phyloP scores from a whole-genome alignment of 2,888 invertebrate species.

The Tiphia femorata region DNA sequence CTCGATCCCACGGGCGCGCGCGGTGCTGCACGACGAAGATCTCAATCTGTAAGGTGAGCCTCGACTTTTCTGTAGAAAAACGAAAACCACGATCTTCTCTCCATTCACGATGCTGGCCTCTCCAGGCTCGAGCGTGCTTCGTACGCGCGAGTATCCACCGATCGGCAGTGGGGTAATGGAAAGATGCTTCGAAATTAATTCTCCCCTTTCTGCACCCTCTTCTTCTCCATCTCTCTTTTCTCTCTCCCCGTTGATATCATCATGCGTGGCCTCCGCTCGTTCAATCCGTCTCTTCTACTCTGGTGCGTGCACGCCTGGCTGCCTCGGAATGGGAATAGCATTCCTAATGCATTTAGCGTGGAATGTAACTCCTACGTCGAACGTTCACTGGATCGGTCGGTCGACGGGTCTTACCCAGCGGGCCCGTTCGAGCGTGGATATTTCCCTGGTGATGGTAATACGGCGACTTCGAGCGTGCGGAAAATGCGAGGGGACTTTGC shows the following conservation, averaged over 20 bases:
- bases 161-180: constrained; percentile 22
- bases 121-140: too few relatives aligned
- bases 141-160: neutral
- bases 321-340: constrained; percentile 37
- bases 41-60: too few relatives aligned
- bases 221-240: neutral
- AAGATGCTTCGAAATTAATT: constrained; percentile 28
- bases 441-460: constrained; percentile 10
- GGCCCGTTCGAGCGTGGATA: constrained; percentile 7
- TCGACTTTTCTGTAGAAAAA: too few relatives aligned
- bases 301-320: constrained; percentile 5
- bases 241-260: too few relatives aligned
- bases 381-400: constrained; percentile 33
- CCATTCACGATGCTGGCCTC: too few relatives aligned
- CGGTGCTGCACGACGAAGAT: too few relatives aligned
- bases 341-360: constrained; percentile 54
- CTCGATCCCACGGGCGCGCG: too few relatives aligned
- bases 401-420: neutral
- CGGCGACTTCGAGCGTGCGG: constrained; percentile 1
- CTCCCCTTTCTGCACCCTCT: neutral
- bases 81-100: too few relatives aligned
- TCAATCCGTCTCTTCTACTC: too few relatives aligned
- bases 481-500: too few relatives aligned
- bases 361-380: constrained; percentile 53
- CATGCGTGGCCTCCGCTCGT: too few relatives aligned